phyloP scores from a whole-genome alignment of 2,113 vertebrate species.

The Brachypodius melanocephalos region DNA sequence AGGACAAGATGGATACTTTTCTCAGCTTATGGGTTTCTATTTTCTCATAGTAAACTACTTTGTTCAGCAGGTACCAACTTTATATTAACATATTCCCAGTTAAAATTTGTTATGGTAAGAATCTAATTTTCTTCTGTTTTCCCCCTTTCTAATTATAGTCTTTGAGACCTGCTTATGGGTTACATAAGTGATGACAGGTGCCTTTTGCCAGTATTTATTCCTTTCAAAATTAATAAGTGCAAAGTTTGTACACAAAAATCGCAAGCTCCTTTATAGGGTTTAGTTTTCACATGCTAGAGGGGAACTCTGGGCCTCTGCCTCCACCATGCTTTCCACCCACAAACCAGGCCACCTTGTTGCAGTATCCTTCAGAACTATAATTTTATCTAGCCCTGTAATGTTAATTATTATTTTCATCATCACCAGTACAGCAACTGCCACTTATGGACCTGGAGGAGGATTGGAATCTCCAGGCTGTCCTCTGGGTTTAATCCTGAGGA shows the following conservation, averaged over 20 bases:
- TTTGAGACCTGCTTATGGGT: not conserved
- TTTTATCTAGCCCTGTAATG: not conserved
- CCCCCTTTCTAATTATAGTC: not conserved
- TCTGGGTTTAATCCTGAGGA: not conserved
- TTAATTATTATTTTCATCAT: slow-evolving; percentile 18
- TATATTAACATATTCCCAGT: not conserved
- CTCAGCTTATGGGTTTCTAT: not conserved
- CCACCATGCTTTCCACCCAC: not conserved
- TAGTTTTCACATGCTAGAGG: not conserved
- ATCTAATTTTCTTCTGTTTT: not conserved
- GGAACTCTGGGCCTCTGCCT: not conserved
- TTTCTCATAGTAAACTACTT: not conserved
- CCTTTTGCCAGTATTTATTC: not conserved
- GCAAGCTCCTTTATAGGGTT: not conserved
- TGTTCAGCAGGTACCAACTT: not conserved
- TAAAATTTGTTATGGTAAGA: not conserved
- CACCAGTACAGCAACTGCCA: not conserved
- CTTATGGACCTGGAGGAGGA: not conserved
- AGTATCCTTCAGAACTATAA: not conserved
- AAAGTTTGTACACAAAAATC: not conserved
- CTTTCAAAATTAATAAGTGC: not conserved
- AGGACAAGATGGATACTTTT: not conserved
- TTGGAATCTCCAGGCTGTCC: not conserved
- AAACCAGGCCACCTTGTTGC: not conserved
- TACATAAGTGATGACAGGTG: not conserved